Percentiles rank a stretch among this genome's conserved stretches.
phyloP scores from a whole-genome alignment of 2,797 vertebrate genomes.

The Halcyon badia region DNA sequence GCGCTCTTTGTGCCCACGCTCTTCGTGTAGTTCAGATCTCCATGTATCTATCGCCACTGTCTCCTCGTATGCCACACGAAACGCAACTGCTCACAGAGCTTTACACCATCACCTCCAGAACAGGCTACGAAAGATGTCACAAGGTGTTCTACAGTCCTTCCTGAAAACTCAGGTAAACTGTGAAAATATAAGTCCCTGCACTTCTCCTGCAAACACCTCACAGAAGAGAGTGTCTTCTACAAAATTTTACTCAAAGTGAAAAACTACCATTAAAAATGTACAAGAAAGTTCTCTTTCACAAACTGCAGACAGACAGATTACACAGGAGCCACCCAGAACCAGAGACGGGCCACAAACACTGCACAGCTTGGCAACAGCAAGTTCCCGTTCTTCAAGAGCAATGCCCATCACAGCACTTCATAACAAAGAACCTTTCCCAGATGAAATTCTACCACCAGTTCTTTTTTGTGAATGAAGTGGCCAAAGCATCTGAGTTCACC shows the following conservation, averaged over 20 bases:
- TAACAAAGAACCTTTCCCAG: neutral
- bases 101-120: fast-evolving
- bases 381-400: conserved; percentile 3
- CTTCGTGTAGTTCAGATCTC: neutral
- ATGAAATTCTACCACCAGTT: neutral
- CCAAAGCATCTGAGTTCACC: neutral
- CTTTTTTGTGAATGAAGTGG: neutral
- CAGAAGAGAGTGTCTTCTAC: neutral
- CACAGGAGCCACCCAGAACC: neutral
- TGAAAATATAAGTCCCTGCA: neutral
- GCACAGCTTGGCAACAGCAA: conserved; percentile 12
- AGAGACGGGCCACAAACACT: neutral
- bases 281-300: neutral
- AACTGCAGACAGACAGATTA: neutral
- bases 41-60: neutral
- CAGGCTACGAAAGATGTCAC: neutral
- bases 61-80: neutral
- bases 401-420: neutral
- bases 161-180: neutral
- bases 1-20: neutral
- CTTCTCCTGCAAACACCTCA: neutral
- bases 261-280: neutral
- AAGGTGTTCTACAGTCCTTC: neutral
- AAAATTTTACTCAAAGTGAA: neutral
- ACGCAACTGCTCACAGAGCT: neutral